Conservation (phyloP, 2,797 vertebrate species). For the Channa striata region DNA sequence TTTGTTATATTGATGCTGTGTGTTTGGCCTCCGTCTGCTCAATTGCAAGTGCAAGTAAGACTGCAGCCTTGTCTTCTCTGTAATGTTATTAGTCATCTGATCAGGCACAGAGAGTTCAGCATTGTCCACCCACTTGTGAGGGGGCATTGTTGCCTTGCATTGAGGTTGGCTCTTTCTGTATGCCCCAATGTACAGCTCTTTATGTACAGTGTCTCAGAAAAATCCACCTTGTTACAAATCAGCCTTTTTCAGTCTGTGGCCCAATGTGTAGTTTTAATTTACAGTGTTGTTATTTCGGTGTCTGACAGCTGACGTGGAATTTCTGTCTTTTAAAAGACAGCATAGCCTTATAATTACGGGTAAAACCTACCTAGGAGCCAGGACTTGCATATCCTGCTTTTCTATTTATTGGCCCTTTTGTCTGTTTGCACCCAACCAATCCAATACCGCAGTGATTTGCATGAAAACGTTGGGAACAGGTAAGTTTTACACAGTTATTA, state of each 20-base stretch:
- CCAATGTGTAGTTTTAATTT: background rate
- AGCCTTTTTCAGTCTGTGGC: background rate
- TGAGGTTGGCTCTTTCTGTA: constrained; percentile 73
- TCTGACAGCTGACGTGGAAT: background rate
- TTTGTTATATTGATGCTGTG: constrained; percentile 75
- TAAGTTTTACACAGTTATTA: constrained; percentile 65
- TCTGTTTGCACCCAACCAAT: constrained; percentile 57
- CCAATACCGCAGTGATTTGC: constrained; percentile 52
- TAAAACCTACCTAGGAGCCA: constrained; percentile 13
- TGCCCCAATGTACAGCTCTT: constrained; percentile 57
- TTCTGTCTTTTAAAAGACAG: constrained; percentile 9
- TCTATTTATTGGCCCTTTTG: constrained; percentile 52
- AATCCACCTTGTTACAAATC: constrained; percentile 7
- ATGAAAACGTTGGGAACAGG: constrained; percentile 62
- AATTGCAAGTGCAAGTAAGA: constrained; percentile 78
- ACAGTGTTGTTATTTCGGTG: background rate
- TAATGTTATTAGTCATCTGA: constrained; percentile 85
- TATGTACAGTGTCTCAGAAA: constrained; percentile 50
- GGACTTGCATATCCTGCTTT: constrained; percentile 44
- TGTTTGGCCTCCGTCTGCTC: constrained; percentile 70
- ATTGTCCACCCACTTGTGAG: constrained; percentile 82
- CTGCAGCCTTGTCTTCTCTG: constrained; percentile 81
- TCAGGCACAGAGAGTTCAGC: constrained; percentile 80
- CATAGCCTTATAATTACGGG: constrained; percentile 13
- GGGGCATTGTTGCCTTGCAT: constrained; percentile 78